These are phyloP conservation scores for Machimus atricapillus DNA, from an alignment of 2,888 invertebrate species.

Conservation along the genomic window DNA sequence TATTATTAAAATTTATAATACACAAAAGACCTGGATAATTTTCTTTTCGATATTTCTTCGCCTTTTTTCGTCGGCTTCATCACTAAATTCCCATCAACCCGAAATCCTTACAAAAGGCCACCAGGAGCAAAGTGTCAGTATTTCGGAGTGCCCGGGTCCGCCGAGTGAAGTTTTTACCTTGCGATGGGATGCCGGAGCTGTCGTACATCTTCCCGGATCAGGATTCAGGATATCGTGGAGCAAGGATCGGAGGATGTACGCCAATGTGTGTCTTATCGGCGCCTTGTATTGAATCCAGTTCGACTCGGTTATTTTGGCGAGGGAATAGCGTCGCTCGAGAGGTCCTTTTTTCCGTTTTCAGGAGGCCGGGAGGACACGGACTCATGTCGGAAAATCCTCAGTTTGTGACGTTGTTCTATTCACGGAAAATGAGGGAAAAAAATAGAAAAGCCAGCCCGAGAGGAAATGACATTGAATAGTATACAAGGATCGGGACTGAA, in stretches of 20 bases:
- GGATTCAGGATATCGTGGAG: constrained; percentile 41
- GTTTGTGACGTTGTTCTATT: constrained; percentile 12
- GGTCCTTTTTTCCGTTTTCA: constrained; percentile 6
- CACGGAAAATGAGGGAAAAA: constrained; percentile 32
- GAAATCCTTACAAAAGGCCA: constrained; percentile 29
- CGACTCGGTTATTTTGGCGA: constrained; percentile 13
- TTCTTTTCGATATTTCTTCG: constrained; percentile 40
- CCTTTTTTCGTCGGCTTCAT: constrained; percentile 34
- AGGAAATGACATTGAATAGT: constrained; percentile 31
- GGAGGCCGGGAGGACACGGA: neutral
- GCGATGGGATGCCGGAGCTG: constrained; percentile 6
- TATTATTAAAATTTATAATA: constrained; percentile 48
- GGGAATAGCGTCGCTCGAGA: constrained; percentile 25
- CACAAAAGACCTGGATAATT: constrained; percentile 44
- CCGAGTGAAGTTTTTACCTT: constrained; percentile 37
- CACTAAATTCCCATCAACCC: constrained; percentile 43
- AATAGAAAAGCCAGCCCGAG: neutral
- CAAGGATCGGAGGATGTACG: constrained; percentile 24
- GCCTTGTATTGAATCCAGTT: constrained; percentile 25
- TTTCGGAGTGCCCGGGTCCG: constrained; percentile 24
- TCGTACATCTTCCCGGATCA: constrained; percentile 41
- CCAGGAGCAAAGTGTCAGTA: constrained; percentile 32
- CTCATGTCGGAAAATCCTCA: constrained; percentile 24
- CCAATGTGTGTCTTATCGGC: constrained; percentile 32
- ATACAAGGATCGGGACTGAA: constrained; percentile 25